phyloP scores from a whole-genome alignment of 2,888 invertebrate species.

The Ecdyonurus torrentis region DNA sequence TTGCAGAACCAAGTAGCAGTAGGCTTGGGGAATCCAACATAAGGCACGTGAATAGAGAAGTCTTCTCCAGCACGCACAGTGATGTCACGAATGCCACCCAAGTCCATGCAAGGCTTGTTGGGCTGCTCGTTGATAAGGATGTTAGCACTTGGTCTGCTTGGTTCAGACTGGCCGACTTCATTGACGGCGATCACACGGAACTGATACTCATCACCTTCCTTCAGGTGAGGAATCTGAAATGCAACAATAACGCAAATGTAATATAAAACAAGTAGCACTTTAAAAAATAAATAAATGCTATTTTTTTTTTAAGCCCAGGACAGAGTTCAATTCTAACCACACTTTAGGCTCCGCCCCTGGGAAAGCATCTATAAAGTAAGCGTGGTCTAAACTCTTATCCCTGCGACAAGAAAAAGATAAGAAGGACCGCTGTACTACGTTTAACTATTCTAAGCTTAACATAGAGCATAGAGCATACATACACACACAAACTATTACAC shows the following conservation, averaged over 20 bases:
- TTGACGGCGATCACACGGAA: slow-evolving; percentile 93
- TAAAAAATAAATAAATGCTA: background rate
- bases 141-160: slow-evolving; percentile 63
- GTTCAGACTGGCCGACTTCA: slow-evolving; percentile 67
- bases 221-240: slow-evolving; percentile 53
- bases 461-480: too few relatives aligned
- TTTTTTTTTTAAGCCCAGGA: too few relatives aligned
- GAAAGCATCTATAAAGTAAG: too few relatives aligned
- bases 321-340: too few relatives aligned
- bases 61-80: slow-evolving; percentile 95
- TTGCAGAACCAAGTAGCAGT: slow-evolving; percentile 87
- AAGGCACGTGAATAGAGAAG: slow-evolving; percentile 92
- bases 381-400: too few relatives aligned
- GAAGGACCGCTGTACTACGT: too few relatives aligned
- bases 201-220: slow-evolving; percentile 84
- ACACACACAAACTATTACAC: too few relatives aligned
- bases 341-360: too few relatives aligned
- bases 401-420: too few relatives aligned
- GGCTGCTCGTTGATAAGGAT: slow-evolving; percentile 79
- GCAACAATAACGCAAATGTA: too few relatives aligned
- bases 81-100: slow-evolving; percentile 85
- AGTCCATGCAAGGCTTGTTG: slow-evolving; percentile 91
- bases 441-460: too few relatives aligned
- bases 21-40: slow-evolving; percentile 90
- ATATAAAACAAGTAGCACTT: background rate